Percentiles rank a stretch among this genome's conserved stretches.
Conservation (phyloP, 2,888 invertebrate species). For the Amblyjoppa fuscipennis region DNA sequence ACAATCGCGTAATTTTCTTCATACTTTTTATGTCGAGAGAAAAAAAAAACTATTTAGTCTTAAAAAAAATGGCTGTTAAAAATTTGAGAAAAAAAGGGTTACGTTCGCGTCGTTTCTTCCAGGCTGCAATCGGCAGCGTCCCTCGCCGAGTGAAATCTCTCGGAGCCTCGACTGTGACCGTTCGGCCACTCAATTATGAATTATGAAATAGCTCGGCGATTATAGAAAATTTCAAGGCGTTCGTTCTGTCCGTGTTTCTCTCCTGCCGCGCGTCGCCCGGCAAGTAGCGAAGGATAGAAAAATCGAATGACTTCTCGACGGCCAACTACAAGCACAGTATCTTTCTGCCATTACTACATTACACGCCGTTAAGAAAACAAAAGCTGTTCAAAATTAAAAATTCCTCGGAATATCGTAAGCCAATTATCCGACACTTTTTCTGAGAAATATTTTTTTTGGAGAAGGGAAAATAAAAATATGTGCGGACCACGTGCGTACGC, state of each 20-base stretch:
- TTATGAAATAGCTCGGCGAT: conserved; percentile 75
- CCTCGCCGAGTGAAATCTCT: conserved; percentile 50
- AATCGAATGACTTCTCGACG: not conserved
- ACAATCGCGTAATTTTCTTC: too few relatives aligned
- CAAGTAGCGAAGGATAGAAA: conserved; percentile 18
- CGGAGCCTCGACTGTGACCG: conserved; percentile 63
- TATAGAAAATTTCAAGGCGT: conserved; percentile 79
- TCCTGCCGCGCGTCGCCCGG: not conserved
- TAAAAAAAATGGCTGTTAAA: too few relatives aligned
- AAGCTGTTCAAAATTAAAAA: not conserved
- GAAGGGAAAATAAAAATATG: not conserved
- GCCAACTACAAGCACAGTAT: not conserved
- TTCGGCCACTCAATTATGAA: conserved; percentile 72
- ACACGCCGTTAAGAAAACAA: not conserved
- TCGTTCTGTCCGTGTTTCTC: conserved; percentile 36
- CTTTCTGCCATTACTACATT: not conserved
- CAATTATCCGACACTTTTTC: not conserved
- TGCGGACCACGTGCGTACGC: conserved; percentile 7
- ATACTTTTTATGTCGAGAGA: not conserved
- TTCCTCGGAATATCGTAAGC: not conserved
- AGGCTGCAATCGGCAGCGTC: not conserved
- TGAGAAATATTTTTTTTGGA: not conserved
- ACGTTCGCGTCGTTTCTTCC: not conserved
- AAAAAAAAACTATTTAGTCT: not conserved
- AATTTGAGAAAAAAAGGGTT: too few relatives aligned